Base-by-base conservation (phyloP, 2,113 vertebrate genomes). In the Xenopus borealis region DNA sequence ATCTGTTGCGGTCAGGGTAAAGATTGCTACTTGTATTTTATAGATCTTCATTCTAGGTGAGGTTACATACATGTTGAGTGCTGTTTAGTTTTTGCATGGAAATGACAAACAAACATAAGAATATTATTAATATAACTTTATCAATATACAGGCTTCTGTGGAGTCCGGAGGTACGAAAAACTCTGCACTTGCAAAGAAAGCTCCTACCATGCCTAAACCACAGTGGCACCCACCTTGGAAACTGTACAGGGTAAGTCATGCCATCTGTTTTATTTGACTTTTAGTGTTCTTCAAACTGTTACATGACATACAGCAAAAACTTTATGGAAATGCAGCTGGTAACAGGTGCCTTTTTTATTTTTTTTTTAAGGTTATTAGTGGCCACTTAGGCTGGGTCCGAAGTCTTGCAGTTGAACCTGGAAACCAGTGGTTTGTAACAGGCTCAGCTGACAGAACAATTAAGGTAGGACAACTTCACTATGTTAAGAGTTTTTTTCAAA, bases 171-270 rank as follows among this genome's bases (percentile, higher is more conserved):
- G 89, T 53, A 93, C 92, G 80, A 97, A 96, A 83, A 96, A 87
- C 71, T 94, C 95, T 50, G 66, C 92, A 0, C 79, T 98, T 72
- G 84, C 93, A 23, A 94, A 96, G 82, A 98, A 97, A 85, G 93
- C 94, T 45, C 95, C 97, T 44, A 95, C 94, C 10, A 98, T 99
- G 95, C 97, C 97, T 5, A 99, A 98, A 86, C 97, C 97, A 27
- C 95, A 98, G 87, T 99, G 97, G 97, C 97, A 99, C 81, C 95
- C 97, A 0, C 97, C 97, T 0, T 99, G 97, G 97, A 99, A 99
- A 79, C 89, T 99, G 2, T 99, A 96, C 82, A 87, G 97, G 86
- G 97, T 99, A 80, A 91, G 82, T 76, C 50, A 50, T 67, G 4
- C 12, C 14, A 27, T 23, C 23, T n/a, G 1, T 40, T 58, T 3